Conservation (phyloP, 2,113 vertebrate genomes). For the Corvus moneduloides region DNA sequence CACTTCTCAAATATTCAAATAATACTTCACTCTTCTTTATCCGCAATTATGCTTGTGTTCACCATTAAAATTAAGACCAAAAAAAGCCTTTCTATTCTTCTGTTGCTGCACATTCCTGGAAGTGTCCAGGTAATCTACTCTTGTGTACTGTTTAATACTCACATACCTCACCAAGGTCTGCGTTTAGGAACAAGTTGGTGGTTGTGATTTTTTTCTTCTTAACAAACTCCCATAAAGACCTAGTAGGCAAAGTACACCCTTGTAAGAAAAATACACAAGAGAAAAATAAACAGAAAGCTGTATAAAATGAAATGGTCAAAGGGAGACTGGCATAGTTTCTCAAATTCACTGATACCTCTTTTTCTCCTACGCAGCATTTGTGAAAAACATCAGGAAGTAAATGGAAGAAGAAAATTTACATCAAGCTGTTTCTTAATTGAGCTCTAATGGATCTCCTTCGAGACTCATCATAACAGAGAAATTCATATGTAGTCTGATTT, state of each 20-base stretch:
- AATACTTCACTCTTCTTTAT: background rate
- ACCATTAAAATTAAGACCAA: background rate
- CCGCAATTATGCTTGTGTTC: background rate
- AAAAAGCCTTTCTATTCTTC: background rate
- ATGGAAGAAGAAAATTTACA: conserved; percentile 1
- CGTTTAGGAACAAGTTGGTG: background rate
- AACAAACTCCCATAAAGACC: background rate
- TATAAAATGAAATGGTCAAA: background rate
- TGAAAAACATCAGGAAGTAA: background rate
- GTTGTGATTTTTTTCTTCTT: background rate
- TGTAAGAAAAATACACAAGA: background rate
- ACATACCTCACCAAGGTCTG: background rate
- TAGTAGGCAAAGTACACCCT: background rate
- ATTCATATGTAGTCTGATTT: conserved; percentile 11
- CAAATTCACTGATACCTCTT: background rate
- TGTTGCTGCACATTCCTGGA: background rate
- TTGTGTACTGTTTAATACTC: background rate
- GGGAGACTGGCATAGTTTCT: background rate
- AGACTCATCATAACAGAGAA: background rate
- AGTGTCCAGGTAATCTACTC: background rate
- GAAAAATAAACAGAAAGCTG: background rate
- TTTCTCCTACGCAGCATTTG: background rate
- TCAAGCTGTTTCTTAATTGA: conserved; percentile 14
- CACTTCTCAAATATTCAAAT: background rate
- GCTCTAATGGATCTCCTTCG: conserved; percentile 21